phyloP scores from a whole-genome alignment of 2,888 invertebrate genomes.

The Gryllus longicercus region DNA sequence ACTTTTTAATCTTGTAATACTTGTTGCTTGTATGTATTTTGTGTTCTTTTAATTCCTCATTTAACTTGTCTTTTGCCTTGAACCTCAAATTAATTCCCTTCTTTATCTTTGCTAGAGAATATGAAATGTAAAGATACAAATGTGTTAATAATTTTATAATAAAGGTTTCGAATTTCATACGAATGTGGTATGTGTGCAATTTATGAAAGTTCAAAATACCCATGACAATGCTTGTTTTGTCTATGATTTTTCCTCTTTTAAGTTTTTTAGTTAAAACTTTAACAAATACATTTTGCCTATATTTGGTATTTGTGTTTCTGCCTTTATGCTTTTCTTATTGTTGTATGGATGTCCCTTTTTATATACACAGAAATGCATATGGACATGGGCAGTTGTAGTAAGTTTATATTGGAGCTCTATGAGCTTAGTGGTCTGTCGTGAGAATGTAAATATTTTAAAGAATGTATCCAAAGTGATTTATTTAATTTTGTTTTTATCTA shows the following conservation, averaged over 20 bases:
- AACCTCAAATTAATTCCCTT: background rate
- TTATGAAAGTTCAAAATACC: background rate
- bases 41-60: background rate
- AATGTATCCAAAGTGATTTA: background rate
- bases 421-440: background rate
- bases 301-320: background rate
- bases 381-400: background rate
- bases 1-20: background rate
- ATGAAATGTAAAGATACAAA: background rate
- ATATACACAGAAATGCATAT: conserved; percentile 5
- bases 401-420: background rate
- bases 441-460: background rate
- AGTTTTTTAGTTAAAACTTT: background rate
- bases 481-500: background rate
- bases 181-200: background rate
- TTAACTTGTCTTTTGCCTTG: background rate
- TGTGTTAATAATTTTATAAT: conserved; percentile 9
- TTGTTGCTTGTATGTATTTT: background rate
- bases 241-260: background rate
- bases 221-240: background rate
- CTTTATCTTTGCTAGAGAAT: too few species aligned
- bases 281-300: background rate
- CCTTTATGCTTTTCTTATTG: background rate
- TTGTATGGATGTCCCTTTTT: background rate
- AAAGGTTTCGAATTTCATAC: background rate